Conservation (phyloP, 2,113 vertebrate species). For the Petrocephalus microphthalmus region DNA sequence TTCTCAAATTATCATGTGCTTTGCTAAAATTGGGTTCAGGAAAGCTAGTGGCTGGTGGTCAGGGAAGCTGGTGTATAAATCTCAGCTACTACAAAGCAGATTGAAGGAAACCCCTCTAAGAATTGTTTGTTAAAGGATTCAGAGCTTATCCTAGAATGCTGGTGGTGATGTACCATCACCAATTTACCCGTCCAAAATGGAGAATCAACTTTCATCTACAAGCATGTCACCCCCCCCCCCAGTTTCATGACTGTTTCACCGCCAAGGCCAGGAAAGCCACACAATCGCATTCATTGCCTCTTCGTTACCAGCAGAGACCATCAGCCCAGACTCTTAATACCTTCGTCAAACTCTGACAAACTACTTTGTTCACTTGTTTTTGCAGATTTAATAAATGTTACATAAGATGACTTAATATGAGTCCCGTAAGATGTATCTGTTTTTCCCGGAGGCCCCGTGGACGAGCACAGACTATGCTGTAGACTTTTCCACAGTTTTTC, state of each 20-base stretch:
- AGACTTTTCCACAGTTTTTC: not conserved
- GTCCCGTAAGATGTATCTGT: not conserved
- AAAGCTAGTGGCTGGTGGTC: not conserved
- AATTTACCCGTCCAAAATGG: not conserved
- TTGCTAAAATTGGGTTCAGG: constrained; percentile 2
- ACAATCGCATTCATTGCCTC: not conserved
- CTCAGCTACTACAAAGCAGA: not conserved
- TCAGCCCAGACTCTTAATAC: not conserved
- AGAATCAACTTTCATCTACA: too few relatives aligned
- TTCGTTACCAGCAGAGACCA: not conserved
- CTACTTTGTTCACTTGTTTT: not conserved
- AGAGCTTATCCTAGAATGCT: not conserved
- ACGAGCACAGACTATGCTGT: not conserved
- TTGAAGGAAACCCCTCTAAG: not conserved
- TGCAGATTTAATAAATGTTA: not conserved
- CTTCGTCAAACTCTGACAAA: not conserved
- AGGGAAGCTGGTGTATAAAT: not conserved
- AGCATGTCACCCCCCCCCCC: too few relatives aligned
- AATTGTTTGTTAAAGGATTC: not conserved
- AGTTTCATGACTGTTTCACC: constrained; percentile 2
- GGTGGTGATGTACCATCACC: not conserved
- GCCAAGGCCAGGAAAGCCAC: not conserved
- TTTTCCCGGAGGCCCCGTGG: not conserved
- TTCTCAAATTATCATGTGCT: not conserved
- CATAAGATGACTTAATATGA: not conserved